A percentile compares a stretch with the other conserved stretches of the same genome.
Evolutionary conservation across 2,797 vertebrate genomes (phyloP).

Genomic region (Austrolebias charrua): DNA sequence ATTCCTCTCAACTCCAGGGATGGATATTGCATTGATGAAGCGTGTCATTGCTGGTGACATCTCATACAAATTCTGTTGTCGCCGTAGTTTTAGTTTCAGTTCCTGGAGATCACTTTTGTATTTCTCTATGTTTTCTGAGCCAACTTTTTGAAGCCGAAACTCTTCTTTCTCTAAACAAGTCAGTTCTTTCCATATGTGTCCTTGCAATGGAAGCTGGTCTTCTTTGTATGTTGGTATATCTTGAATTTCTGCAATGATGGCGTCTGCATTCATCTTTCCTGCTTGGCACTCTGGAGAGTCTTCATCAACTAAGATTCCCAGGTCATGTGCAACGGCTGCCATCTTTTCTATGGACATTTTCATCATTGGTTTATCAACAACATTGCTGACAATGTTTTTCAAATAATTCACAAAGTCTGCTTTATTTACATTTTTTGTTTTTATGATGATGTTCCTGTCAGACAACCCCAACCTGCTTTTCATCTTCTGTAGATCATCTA

Average conservation of each 20-base stretch:
- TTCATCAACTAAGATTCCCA: no score
- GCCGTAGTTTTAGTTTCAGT: conserved; percentile 47
- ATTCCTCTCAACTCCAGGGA: conserved; percentile 52
- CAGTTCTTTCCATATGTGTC: conserved; percentile 71
- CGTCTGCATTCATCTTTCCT: no score
- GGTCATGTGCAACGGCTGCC: no score
- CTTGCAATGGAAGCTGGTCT: conserved; percentile 63
- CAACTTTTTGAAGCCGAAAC: conserved; percentile 61
- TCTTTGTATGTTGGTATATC: no score
- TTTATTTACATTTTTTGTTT: conserved; percentile 10
- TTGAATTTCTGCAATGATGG: no score
- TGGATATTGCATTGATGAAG: conserved; percentile 74
- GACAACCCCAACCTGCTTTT: conserved; percentile 43
- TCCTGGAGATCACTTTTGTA: conserved; percentile 65
- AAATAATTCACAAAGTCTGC: conserved; percentile 58
- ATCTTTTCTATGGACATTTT: conserved; percentile 22
- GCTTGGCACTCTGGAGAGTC: no score
- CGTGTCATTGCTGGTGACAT: conserved; percentile 63
- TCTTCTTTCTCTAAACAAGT: conserved; percentile 78
- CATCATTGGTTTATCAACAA: conserved; percentile 20
- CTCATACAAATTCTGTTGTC: conserved; percentile 63
- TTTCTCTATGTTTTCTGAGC: conserved; percentile 49
- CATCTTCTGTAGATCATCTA: conserved; percentile 13
- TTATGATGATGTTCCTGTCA: conserved; percentile 54
- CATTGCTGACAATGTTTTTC: conserved; percentile 16